Base-by-base conservation (phyloP, 2,113 vertebrate species). In the Zapus hudsonius region DNA sequence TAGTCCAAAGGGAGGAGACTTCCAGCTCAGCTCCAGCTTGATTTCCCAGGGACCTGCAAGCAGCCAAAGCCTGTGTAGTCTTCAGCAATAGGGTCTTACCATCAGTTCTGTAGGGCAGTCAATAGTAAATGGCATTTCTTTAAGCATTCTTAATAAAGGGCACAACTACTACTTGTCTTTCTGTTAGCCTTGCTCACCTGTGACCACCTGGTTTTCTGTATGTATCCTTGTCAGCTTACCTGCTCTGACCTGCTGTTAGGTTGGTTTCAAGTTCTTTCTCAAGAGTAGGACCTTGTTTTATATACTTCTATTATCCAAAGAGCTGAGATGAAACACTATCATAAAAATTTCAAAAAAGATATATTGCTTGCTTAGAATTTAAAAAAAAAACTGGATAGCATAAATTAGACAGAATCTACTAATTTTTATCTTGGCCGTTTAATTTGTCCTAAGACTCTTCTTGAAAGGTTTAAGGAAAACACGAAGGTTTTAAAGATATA, bases 391-490 rank as follows among this genome's bases (percentile, higher is more conserved):
- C 69, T 22, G 55, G n/a, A 61, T 31, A 73, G 29, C 15, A 57
- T 75, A 87, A 89, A 80, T 52, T 79, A 66, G 61, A 69, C 4
- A 70, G 0, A 0, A 67, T 75, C 52, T 95, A 92, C 61, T 69
- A 44, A 83, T 63, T 90, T 93, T 40, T 83, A 80, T 52, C 61
- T 84, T 11, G 17, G 23, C 44, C 25, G 88, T 86, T 55, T 84
- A 89, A 8, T 42, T 90, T 90, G 82, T 79, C 47, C 5, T 86
- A 72, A 66, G 63, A 44, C 22, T 47, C 40, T 31, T 88, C 7
- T n/a, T 89, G 66, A 90, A 87, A 92, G 15, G 61, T 42, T 79
- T 87, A 75, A 82, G 29, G 29, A 84, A 59, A 88, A 64, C 11
- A 66, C 61, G 27, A 74, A 42, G 8, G 8, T 59, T 67, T 59